These are phyloP conservation scores for Alces alces DNA, from an alignment of 2,113 vertebrate species.

Conservation along the genomic window DNA sequence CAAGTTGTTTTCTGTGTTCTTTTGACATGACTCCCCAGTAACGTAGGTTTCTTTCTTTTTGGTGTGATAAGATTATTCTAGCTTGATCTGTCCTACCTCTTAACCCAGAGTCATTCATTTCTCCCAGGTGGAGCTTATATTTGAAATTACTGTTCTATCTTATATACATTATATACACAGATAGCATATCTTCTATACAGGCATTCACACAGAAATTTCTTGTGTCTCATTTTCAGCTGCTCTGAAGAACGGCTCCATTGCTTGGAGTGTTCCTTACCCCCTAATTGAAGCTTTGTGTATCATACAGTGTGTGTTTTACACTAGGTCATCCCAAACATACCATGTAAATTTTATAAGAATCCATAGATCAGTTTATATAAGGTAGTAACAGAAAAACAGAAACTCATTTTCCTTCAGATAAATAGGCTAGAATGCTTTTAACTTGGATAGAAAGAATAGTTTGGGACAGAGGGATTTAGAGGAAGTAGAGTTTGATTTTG, in stretches of 20 bases:
- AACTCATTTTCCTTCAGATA: background rate
- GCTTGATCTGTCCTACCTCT: background rate
- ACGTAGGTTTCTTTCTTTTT: background rate
- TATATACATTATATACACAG: background rate
- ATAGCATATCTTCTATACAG: background rate
- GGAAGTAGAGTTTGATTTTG: background rate
- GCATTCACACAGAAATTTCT: background rate
- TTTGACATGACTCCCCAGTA: background rate
- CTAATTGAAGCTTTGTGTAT: conserved; percentile 23
- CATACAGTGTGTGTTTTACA: background rate
- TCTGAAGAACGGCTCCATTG: background rate
- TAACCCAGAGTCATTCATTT: background rate
- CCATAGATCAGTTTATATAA: background rate
- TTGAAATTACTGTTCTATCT: background rate
- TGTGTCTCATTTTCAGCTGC: background rate
- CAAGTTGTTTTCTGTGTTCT: background rate
- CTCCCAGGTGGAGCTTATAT: background rate
- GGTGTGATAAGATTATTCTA: background rate
- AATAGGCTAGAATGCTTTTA: conserved; percentile 8
- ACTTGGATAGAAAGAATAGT: background rate
- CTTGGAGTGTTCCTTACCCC: background rate
- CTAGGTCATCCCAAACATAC: background rate
- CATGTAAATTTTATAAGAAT: background rate
- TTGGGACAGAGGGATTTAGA: background rate
- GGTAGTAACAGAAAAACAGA: background rate